phyloP scores from a whole-genome alignment of 2,113 vertebrate genomes.

The Galeopterus variegatus region DNA sequence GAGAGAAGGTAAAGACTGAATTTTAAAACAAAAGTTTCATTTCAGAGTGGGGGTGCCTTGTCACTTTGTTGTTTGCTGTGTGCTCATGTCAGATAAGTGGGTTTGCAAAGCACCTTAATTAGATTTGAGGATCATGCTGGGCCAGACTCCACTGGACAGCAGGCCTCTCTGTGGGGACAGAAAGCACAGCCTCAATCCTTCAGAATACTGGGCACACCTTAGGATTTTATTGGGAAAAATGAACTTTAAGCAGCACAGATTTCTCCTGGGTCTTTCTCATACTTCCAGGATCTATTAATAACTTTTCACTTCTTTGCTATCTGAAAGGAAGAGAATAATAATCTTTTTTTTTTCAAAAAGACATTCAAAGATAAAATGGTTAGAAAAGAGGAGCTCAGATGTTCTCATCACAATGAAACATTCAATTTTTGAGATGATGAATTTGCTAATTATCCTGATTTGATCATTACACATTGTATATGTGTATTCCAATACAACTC shows the following conservation, averaged over 20 bases:
- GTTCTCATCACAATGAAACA: no score
- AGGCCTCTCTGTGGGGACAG: slow-evolving; percentile 52
- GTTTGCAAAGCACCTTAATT: slow-evolving; percentile 79
- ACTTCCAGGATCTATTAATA: neutral
- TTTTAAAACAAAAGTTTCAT: slow-evolving; percentile 83
- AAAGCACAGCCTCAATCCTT: neutral
- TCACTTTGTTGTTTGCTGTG: slow-evolving; percentile 74
- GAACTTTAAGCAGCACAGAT: neutral
- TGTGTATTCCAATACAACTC: no score
- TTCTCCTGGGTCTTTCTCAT: neutral
- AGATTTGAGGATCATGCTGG: slow-evolving; percentile 82
- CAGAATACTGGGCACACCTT: slow-evolving; percentile 42
- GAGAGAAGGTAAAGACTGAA: slow-evolving; percentile 47
- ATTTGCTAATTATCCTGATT: no score
- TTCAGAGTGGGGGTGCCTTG: slow-evolving; percentile 22
- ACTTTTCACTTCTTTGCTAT: neutral
- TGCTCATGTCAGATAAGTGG: slow-evolving; percentile 82
- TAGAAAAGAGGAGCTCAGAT: no score
- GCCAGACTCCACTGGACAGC: slow-evolving; percentile 70
- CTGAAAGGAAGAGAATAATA: neutral
- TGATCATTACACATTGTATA: no score
- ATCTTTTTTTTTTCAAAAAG: neutral
- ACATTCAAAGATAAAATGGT: neutral
- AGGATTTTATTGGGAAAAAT: slow-evolving; percentile 34
- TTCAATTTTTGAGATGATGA: no score